A percentile compares a stretch with the other conserved stretches of the same genome.
Evolutionary conservation across 2,797 vertebrate genomes (phyloP).

Genomic region (Schizopygopsis pylzovi): DNA sequence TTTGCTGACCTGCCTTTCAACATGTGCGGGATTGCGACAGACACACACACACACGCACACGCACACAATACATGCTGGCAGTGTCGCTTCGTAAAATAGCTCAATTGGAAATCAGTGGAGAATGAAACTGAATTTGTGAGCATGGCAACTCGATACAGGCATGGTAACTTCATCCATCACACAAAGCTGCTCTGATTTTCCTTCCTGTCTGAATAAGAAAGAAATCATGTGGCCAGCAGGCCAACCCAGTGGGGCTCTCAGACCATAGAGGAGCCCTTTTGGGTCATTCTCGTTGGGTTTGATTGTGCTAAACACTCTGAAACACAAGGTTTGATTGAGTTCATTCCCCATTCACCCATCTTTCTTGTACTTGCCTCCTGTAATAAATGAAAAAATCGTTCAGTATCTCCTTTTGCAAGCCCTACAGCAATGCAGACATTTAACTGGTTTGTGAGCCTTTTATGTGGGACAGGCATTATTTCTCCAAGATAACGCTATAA

Average conservation of each 20-base stretch:
- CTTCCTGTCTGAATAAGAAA: constrained; percentile 65
- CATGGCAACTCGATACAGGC: constrained; percentile 60
- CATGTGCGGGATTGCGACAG: constrained; percentile 27
- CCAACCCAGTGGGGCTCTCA: constrained; percentile 43
- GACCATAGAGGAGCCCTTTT: constrained; percentile 22
- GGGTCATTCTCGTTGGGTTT: constrained; percentile 55
- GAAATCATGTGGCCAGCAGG: constrained; percentile 66
- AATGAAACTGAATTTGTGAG: constrained; percentile 53
- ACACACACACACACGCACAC: background rate
- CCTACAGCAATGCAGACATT: constrained; percentile 28
- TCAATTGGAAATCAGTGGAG: constrained; percentile 54
- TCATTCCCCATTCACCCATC: constrained; percentile 47
- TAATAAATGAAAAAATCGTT: constrained; percentile 1
- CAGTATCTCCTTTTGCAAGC: constrained; percentile 14
- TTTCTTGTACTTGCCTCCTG: constrained; percentile 13
- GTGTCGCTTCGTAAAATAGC: constrained; percentile 40
- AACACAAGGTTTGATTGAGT: constrained; percentile 64
- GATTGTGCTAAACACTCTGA: constrained; percentile 62
- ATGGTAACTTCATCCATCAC: constrained; percentile 60
- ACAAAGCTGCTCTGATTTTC: constrained; percentile 64
- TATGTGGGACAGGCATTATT: constrained; percentile 22
- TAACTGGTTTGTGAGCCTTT: constrained; percentile 21
- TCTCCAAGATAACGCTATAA: constrained; percentile 2
- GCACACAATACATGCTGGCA: constrained; percentile 18
- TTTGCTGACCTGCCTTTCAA: constrained; percentile 17